Conservation (phyloP, 2,797 vertebrate genomes). For the Falco novaeseelandiae region DNA sequence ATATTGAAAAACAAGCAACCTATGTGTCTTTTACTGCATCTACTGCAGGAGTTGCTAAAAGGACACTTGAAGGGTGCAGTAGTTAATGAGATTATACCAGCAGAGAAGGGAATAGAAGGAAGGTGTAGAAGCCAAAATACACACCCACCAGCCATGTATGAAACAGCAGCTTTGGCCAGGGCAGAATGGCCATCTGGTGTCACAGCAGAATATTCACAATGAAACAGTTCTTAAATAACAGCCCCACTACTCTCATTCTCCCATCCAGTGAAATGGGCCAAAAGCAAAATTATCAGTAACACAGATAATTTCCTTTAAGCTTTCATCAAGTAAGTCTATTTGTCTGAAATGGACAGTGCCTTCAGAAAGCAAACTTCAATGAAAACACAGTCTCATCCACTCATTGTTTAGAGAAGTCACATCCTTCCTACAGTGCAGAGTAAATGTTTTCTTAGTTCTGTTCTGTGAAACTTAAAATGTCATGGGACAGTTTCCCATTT, state of each 20-base stretch:
- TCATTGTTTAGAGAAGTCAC: neutral
- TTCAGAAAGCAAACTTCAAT: neutral
- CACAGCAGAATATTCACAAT: neutral
- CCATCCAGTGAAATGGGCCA: neutral
- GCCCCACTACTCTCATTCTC: neutral
- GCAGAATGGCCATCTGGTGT: neutral
- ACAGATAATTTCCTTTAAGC: neutral
- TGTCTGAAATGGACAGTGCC: neutral
- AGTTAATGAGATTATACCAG: slow-evolving; percentile 5
- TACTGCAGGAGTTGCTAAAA: neutral
- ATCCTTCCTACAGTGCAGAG: neutral
- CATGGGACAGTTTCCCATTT: neutral
- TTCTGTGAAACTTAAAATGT: neutral
- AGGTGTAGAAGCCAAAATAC: neutral
- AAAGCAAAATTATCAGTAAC: neutral
- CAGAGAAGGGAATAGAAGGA: neutral
- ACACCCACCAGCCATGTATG: neutral
- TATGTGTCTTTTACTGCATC: neutral
- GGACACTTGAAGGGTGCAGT: neutral
- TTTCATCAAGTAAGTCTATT: neutral
- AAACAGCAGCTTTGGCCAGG: neutral
- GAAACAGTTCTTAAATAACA: slow-evolving; percentile 14
- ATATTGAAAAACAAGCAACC: neutral
- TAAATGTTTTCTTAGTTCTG: neutral
- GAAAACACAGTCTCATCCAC: neutral